Base-by-base conservation (phyloP, 1,140 invertebrate species). In the Mizuhopecten yessoensis region DNA sequence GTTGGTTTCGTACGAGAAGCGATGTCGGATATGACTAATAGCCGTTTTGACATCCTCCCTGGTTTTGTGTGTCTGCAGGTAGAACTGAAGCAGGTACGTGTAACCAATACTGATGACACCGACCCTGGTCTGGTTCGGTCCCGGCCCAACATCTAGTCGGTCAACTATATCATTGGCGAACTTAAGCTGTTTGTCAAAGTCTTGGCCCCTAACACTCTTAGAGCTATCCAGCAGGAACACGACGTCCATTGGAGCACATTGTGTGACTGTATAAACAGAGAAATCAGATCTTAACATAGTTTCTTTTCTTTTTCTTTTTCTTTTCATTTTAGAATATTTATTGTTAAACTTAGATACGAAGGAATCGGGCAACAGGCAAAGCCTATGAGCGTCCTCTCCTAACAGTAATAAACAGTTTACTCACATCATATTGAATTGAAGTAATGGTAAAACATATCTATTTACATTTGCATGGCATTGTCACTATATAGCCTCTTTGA, bases 211-310 rank as follows among this genome's bases (percentile, higher is more conserved):
- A 49, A 96, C 94, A 89, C 94, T 95, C 34, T 93, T 93, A 0
- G 95, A 95, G 0, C 94, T 92, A 88, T 96, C 95, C 33, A 96
- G 86, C n/a, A 92, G 86, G 33, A 92, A 92, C 33, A 92, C 92
- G 0, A 92, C 34, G 34, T 92, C 92, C 13, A 90, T 88, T 7
- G 89, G 89, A 17, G 49, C 89, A 88, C 91, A 92, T 33, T 75
- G 33, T n/a, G 49, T 34, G 34, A 23, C 86, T 90, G 89, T 20
- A 45, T 45, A 7, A 45, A 45, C 42, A 45, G 17, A 15, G 9
- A 39, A 39, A 39, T 39, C n/a, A n/a, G n/a, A n/a, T n/a, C n/a
- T n/a, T n/a, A n/a, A n/a, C n/a, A n/a, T n/a, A n/a, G n/a, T n/a
- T n/a, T n/a, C n/a, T n/a, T n/a, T n/a, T n/a, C n/a, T n/a, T n/a